Base-by-base conservation (phyloP, 1,140 invertebrate genomes). In the Protaetia brevitarsis region DNA sequence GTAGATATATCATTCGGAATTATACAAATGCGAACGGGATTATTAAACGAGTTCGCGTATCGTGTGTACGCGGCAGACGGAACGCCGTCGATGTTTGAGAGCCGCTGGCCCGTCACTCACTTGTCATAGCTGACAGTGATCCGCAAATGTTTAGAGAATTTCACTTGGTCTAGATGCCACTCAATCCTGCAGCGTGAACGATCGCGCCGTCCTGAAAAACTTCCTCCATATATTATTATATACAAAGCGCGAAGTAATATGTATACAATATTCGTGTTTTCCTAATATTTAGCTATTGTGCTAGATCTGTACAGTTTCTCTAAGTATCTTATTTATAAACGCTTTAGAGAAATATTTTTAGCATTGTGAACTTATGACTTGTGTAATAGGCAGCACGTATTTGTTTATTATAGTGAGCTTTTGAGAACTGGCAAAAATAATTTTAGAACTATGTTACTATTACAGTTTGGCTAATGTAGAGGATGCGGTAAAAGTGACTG, bases 81-180 rank as follows among this genome's bases (percentile, higher is more conserved):
- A 51, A 51, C 41, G 63, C 26, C 37, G 37, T 28, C 61, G 62
- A 41, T 56, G 61, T 36, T 63, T 67, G 66, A 63, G 34, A 41
- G 45, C 61, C 51, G 57, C 56, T 37, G 61, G 66, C 28, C 45
- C 66, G 66, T 67, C 66, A 67, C 66, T 67, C 66, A 67, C 66
- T 51, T 67, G 66, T 67, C 66, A 67, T 67, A 60, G 62, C 41
- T 62, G 62, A 67, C 66, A 67, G 66, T 67, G 66, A 67, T 67
- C 66, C 45, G 66, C 66, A 67, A 67, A 67, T 67, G 66, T 67
- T 67, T 67, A 63, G 66, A 67, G 62, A 67, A 67, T 57, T 63
- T 51, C 61, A 65, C 45, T 51, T 56, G 64, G 64, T 59, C 64
- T 51, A 29, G 64, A 65, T 65, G 64, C 64, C 64, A 65, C 56